Percentiles rank a stretch among this genome's conserved stretches.
Conservation (phyloP, 2,797 vertebrate genomes). For the Pelodytes ibericus region DNA sequence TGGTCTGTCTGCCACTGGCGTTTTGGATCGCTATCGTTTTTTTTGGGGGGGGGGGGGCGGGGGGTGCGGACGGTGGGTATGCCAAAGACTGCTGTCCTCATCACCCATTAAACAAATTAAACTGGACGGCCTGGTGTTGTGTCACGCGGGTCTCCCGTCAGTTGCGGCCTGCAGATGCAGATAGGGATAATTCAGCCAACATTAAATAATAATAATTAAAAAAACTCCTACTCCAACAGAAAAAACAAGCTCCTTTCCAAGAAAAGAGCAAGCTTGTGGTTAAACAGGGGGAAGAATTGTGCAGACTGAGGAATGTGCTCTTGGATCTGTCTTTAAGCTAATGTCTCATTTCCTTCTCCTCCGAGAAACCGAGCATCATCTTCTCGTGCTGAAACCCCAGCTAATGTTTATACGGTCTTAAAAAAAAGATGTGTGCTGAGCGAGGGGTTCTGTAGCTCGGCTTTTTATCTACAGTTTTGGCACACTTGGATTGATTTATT, state of each 20-base stretch:
- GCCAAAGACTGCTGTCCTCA: no score
- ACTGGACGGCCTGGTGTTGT: no score
- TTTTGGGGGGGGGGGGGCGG: no score
- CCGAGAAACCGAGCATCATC: background rate
- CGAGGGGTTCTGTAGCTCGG: no score
- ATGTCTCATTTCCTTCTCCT: background rate
- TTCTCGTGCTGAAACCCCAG: background rate
- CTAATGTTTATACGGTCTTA: background rate
- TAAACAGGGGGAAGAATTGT: constrained; percentile 22
- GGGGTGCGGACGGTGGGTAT: no score
- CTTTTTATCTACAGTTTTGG: no score
- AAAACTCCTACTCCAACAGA: constrained; percentile 11
- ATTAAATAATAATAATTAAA: no score
- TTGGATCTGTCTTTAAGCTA: constrained; percentile 20
- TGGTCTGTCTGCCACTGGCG: no score
- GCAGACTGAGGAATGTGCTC: constrained; percentile 43
- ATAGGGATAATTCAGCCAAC: background rate
- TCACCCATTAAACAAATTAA: no score
- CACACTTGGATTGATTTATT: no score
- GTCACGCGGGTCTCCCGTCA: background rate
- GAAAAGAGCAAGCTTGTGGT: constrained; percentile 46
- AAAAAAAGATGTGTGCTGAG: background rate
- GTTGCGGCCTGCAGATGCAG: background rate
- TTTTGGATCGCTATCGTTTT: no score
- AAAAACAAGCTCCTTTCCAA: constrained; percentile 17